Conservation (phyloP, 2,797 vertebrate species). For the Hyperoplus lanceolatus region DNA sequence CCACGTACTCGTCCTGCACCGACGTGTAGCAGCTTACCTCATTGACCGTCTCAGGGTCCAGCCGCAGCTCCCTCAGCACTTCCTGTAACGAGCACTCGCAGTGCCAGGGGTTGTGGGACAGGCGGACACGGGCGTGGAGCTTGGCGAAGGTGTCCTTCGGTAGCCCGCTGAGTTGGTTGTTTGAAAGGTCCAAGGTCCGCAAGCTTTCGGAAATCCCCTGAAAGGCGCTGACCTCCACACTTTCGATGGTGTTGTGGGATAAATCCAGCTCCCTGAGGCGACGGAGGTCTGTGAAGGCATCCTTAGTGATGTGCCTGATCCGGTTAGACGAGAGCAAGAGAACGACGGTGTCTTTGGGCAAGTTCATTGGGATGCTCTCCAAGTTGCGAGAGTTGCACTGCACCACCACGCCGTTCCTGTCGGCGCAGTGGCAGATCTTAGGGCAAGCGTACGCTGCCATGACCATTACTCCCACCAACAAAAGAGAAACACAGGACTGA, state of each 20-base stretch:
- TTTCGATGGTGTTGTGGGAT: constrained; percentile 92
- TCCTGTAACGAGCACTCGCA: constrained; percentile 95
- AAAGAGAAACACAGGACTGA: constrained; percentile 7
- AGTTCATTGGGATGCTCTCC: constrained; percentile 90
- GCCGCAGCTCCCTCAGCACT: constrained; percentile 90
- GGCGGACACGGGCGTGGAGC: constrained; percentile 89
- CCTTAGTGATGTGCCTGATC: constrained; percentile 90
- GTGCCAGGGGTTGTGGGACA: constrained; percentile 95
- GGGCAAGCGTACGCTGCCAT: constrained; percentile 73
- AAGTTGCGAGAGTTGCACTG: constrained; percentile 93
- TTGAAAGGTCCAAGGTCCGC: constrained; percentile 91
- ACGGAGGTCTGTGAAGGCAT: constrained; percentile 90
- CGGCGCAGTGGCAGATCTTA: constrained; percentile 90
- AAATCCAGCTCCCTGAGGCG: constrained; percentile 92
- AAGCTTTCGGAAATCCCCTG: constrained; percentile 90
- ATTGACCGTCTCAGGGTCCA: constrained; percentile 93
- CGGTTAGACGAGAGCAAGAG: constrained; percentile 93
- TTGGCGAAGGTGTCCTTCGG: constrained; percentile 92
- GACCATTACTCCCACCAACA: constrained; percentile 16
- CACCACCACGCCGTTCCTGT: constrained; percentile 89
- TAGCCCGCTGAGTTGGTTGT: constrained; percentile 92
- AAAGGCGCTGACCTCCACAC: constrained; percentile 91
- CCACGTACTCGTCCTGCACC: constrained; percentile 85
- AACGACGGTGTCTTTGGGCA: constrained; percentile 90
- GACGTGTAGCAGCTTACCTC: constrained; percentile 90